These are phyloP conservation scores for Cervus canadensis DNA, from an alignment of 2,113 vertebrate genomes.

Conservation along the genomic window DNA sequence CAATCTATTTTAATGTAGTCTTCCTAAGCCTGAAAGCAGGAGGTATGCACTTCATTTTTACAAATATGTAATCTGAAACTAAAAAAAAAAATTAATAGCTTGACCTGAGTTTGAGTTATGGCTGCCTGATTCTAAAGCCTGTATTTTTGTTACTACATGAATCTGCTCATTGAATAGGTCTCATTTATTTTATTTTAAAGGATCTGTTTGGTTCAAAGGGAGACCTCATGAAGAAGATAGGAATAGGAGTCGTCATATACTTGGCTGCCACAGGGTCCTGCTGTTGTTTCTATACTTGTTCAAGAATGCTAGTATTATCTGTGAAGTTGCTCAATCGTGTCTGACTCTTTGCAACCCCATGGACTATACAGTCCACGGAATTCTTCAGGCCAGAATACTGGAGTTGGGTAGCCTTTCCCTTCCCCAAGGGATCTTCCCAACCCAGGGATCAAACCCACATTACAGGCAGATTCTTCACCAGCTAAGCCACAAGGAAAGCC, in stretches of 20 bases:
- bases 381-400: not conserved
- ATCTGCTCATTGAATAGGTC: not conserved
- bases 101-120: not conserved
- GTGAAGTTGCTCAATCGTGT: not conserved
- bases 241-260: not conserved
- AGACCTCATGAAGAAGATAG: not conserved
- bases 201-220: not conserved
- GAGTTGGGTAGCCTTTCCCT: not conserved
- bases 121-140: not conserved
- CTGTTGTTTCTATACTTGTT: not conserved
- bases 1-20: not conserved
- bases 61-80: not conserved
- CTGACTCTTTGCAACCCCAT: not conserved
- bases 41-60: not conserved
- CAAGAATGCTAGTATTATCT: not conserved
- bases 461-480: not conserved
- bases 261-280: not conserved
- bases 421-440: not conserved
- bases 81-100: constrained; percentile 9
- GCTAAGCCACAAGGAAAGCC: not conserved
- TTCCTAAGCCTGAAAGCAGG: not conserved
- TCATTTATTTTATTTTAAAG: not conserved
- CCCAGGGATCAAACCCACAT: not conserved
- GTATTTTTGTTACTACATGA: not conserved
- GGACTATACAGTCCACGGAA: not conserved